Percentiles rank a stretch among this genome's conserved stretches.
phyloP scores from a whole-genome alignment of 2,888 invertebrate species.

The Drosophila fulvimacula region DNA sequence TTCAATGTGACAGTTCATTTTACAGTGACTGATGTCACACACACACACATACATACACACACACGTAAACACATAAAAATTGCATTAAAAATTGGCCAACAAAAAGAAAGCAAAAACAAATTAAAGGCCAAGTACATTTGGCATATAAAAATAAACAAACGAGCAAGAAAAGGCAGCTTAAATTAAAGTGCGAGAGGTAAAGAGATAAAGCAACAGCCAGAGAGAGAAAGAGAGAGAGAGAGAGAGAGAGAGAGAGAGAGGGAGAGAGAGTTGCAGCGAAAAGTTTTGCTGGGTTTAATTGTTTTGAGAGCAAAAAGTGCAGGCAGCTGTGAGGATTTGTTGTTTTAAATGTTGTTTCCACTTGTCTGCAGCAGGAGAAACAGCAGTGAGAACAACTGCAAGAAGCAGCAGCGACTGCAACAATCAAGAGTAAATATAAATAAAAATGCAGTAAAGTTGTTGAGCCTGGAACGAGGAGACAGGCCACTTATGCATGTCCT shows the following conservation, averaged over 20 bases:
- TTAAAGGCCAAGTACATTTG: slow-evolving; percentile 62
- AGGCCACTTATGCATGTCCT: slow-evolving; percentile 80
- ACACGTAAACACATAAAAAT: slow-evolving; percentile 32
- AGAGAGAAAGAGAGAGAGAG: background rate
- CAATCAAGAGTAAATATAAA: slow-evolving; percentile 79
- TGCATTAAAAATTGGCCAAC: slow-evolving; percentile 49
- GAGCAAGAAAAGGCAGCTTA: background rate
- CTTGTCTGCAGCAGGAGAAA: slow-evolving; percentile 49
- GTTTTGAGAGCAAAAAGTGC: slow-evolving; percentile 53
- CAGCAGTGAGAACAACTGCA: slow-evolving; percentile 32
- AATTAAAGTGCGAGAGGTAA: background rate
- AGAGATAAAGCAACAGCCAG: background rate
- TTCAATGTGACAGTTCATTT: slow-evolving; percentile 72
- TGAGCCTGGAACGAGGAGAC: slow-evolving; percentile 59
- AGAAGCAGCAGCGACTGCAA: slow-evolving; percentile 47
- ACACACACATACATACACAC: slow-evolving; percentile 36
- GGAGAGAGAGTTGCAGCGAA: background rate
- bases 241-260: background rate
- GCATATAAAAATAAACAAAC: slow-evolving; percentile 31
- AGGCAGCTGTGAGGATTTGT: slow-evolving; percentile 28
- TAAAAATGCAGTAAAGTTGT: slow-evolving; percentile 65
- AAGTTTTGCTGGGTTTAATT: slow-evolving; percentile 60
- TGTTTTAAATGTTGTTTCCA: slow-evolving; percentile 43
- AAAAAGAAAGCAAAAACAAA: slow-evolving; percentile 13
- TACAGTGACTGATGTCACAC: slow-evolving; percentile 53